Percentiles rank a stretch among this genome's conserved stretches.
phyloP scores from a whole-genome alignment of 2,113 vertebrate genomes.

The Halcyon senegalensis region DNA sequence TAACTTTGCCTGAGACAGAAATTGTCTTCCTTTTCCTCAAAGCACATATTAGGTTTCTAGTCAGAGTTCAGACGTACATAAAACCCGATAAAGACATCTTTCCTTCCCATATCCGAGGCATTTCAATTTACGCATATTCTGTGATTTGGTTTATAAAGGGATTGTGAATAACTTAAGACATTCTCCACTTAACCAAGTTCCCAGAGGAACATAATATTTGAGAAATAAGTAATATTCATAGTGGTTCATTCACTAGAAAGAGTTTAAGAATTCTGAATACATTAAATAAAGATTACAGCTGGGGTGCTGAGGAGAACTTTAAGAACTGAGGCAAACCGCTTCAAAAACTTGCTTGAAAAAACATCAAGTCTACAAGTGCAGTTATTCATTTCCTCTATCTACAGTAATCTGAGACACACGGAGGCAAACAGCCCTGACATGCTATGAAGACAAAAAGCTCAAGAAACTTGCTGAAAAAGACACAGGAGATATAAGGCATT shows the following conservation, averaged over 20 bases:
- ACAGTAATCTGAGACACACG: not conserved
- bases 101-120: not conserved
- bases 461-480: not conserved
- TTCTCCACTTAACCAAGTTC: conserved; percentile 29
- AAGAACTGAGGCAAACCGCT: not conserved
- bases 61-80: not conserved
- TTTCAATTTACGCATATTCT: conserved; percentile 36
- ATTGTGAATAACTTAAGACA: conserved; percentile 38
- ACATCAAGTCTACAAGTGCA: not conserved
- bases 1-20: not conserved
- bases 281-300: conserved; percentile 52
- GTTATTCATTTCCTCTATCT: not conserved
- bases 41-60: conserved; percentile 1
- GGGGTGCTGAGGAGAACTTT: not conserved
- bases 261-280: conserved; percentile 24
- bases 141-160: conserved; percentile 30
- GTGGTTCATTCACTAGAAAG: conserved; percentile 27
- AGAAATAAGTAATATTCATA: conserved; percentile 43
- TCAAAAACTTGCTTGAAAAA: conserved; percentile 4
- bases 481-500: not conserved
- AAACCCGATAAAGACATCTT: not conserved
- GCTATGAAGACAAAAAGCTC: not conserved
- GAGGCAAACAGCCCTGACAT: not conserved
- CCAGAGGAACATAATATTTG: conserved; percentile 47
- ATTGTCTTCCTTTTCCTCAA: not conserved